phyloP scores from a whole-genome alignment of 2,113 vertebrate genomes.

The Cephalophus harveyi region DNA sequence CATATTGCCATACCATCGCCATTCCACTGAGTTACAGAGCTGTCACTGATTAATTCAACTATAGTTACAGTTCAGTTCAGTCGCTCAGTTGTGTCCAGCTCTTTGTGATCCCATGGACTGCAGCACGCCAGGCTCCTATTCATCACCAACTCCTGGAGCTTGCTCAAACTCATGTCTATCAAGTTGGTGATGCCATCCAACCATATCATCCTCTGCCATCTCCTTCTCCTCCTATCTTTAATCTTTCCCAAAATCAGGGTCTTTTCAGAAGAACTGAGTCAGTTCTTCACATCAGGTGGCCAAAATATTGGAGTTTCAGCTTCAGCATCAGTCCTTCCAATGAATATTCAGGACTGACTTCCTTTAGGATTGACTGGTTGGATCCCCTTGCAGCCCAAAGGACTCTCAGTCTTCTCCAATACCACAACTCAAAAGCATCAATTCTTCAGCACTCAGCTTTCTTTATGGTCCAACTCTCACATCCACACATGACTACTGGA shows the following conservation, averaged over 20 bases:
- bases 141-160: background rate
- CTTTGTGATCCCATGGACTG: background rate
- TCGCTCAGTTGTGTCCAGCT: accelerated
- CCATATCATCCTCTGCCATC: background rate
- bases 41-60: background rate
- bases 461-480: background rate
- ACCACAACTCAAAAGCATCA: background rate
- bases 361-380: background rate
- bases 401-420: background rate
- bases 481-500: background rate
- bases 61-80: background rate
- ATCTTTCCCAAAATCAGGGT: background rate
- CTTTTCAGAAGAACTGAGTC: background rate
- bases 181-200: background rate
- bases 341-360: background rate
- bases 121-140: background rate
- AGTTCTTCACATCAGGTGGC: background rate
- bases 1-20: background rate
- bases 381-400: background rate
- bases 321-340: background rate
- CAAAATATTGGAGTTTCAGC: background rate
- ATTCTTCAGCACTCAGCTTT: background rate
- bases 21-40: background rate
- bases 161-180: background rate
- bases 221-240: background rate